Percentiles rank a stretch among this genome's conserved stretches.
phyloP scores from a whole-genome alignment of 2,888 invertebrate genomes.

The Tipula unca region DNA sequence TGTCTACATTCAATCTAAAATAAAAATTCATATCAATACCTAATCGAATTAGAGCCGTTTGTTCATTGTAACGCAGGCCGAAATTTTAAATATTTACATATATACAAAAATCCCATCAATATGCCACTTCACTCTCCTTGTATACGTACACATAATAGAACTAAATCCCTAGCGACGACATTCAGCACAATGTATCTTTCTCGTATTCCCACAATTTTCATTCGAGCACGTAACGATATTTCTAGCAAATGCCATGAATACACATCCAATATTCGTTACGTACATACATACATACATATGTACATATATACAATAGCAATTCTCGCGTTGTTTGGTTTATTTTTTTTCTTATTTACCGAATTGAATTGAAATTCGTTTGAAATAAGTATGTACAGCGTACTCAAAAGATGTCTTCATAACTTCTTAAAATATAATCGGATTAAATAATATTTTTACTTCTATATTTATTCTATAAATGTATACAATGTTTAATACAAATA shows the following conservation, averaged over 20 bases:
- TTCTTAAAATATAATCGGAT: conserved; percentile 14
- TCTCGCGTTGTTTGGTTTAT: neutral
- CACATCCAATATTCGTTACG: neutral
- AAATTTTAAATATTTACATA: too few species aligned
- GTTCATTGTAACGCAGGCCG: too few species aligned
- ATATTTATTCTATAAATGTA: neutral
- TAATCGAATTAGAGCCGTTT: too few species aligned
- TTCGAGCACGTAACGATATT: neutral
- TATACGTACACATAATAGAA: neutral
- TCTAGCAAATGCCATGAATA: neutral
- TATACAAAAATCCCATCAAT: too few species aligned
- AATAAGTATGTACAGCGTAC: neutral
- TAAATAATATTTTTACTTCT: neutral
- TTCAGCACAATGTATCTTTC: too few species aligned
- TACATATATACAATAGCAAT: neutral
- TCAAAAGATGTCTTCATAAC: neutral
- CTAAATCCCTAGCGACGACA: neutral
- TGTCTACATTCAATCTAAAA: too few species aligned
- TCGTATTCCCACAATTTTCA: neutral
- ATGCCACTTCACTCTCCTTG: neutral
- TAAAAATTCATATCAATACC: too few species aligned
- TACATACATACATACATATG: neutral
- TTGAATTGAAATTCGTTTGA: neutral
- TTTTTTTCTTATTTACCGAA: neutral
- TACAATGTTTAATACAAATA: neutral